Conservation (phyloP, 2,113 vertebrate genomes). For the Xerus inauris region DNA sequence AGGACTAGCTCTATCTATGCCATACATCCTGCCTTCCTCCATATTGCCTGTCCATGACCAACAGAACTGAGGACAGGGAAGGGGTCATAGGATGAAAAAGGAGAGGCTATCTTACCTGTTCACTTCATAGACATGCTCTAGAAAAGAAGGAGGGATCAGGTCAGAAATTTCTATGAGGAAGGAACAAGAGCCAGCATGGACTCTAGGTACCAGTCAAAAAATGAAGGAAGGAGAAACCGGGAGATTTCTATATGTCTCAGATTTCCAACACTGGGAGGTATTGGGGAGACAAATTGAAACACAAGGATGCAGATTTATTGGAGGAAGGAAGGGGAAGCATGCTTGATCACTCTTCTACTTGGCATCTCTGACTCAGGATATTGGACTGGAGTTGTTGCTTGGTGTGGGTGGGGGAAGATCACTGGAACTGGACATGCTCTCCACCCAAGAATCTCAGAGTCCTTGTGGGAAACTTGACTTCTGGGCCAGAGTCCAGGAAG, state of each 20-base stretch:
- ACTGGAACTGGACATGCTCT: background rate
- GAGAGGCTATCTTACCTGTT: conserved; percentile 62
- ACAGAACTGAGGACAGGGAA: background rate
- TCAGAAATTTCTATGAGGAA: conserved; percentile 56
- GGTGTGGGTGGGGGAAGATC: background rate
- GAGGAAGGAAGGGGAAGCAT: background rate
- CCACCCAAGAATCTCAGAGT: background rate
- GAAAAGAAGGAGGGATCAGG: conserved; percentile 56
- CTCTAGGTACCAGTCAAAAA: background rate
- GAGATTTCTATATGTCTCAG: background rate
- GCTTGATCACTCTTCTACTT: background rate
- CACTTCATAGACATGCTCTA: conserved; percentile 58
- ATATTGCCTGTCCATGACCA: background rate
- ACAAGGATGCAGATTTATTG: background rate
- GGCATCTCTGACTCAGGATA: background rate
- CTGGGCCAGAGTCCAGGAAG: background rate
- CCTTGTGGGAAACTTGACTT: background rate
- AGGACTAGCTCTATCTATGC: background rate
- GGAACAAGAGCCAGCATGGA: background rate
- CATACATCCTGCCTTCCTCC: background rate
- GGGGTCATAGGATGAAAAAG: background rate
- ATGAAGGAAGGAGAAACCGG: background rate
- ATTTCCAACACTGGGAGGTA: background rate
- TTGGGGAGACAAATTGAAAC: background rate
- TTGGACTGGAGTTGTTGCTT: background rate